Base-by-base conservation (phyloP, 2,797 vertebrate species). In the Acanthurus lineatus region DNA sequence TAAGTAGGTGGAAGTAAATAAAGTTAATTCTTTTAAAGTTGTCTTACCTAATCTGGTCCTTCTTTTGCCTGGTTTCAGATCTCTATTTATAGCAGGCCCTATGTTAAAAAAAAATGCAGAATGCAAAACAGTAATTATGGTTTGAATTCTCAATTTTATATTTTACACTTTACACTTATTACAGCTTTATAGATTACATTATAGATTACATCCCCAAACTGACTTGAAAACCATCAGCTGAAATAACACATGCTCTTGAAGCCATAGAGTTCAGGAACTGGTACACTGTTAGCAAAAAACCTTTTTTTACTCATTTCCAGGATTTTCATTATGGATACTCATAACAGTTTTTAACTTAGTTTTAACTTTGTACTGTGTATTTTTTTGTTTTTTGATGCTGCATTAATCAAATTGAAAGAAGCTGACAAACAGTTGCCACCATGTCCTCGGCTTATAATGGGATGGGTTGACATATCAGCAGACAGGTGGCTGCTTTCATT, bases 11-110 rank as follows among this genome's bases (percentile, higher is more conserved):
- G 4, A 32, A 32, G 28, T 32, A 32, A 32, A 4, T 32, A 10
- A 63, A 58, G n/a, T 25, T 22, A 2, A 22, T 16, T 48, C 10
- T 25, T 25, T 10, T 14, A 35, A 17, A 51, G 1, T 63, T 20
- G 4, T 14, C 9, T 89, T 86, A 95, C 94, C 90, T 63, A 72
- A 22, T 82, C 47, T 69, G 15, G 15, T 15, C 49, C 85, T 91
- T 66, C 48, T 69, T 83, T 86, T 90, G n/a, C 92, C 71, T 9
- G 95, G 95, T 74, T 95, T 96, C 64, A 93, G 49, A 40, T 90
- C 74, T 86, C 95, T 92, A 38, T 96, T 92, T 17, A 96, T 4
- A 28, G 75, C 59, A 4, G 95, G 95, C 0, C 76, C 92, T 92
- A 78, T 58, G 45, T 75, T 85, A 66, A 22, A 19, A 65, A 19